Evolutionary conservation across 2,797 vertebrate genomes (phyloP).

Genomic region (Hipposideros larvatus): DNA sequence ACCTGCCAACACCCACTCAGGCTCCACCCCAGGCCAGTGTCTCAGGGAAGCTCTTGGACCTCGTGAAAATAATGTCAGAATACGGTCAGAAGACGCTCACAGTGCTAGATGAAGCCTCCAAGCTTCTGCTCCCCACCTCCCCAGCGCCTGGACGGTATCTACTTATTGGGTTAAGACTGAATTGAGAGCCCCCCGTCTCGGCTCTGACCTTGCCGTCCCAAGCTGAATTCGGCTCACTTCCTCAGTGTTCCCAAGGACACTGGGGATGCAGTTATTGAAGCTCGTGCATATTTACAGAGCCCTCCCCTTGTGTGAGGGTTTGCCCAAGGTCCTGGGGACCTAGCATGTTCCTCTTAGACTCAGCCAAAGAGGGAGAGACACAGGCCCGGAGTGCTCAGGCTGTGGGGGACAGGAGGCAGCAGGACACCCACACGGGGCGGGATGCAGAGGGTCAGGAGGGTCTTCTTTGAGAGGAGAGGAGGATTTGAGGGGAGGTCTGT

Average conservation of each 20-base stretch:
- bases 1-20: background rate
- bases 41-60: background rate
- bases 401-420: background rate
- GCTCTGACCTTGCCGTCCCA: background rate
- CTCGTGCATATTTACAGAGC: background rate
- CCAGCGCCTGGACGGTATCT: background rate
- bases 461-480: background rate
- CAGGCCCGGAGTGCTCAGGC: background rate
- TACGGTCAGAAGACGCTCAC: accelerated
- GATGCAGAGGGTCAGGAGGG: no score
- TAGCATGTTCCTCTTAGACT: background rate
- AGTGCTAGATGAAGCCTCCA: background rate
- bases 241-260: background rate
- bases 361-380: background rate
- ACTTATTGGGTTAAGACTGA: background rate
- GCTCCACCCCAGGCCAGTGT: background rate
- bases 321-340: background rate
- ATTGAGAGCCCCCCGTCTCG: background rate
- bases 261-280: background rate
- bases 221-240: background rate
- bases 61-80: background rate
- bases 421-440: accelerated
- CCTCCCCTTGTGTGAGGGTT: background rate
- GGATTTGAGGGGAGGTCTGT: background rate
- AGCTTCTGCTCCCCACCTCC: background rate